Base-by-base conservation (phyloP, 1,140 invertebrate genomes). In the Drosophila simulans region DNA sequence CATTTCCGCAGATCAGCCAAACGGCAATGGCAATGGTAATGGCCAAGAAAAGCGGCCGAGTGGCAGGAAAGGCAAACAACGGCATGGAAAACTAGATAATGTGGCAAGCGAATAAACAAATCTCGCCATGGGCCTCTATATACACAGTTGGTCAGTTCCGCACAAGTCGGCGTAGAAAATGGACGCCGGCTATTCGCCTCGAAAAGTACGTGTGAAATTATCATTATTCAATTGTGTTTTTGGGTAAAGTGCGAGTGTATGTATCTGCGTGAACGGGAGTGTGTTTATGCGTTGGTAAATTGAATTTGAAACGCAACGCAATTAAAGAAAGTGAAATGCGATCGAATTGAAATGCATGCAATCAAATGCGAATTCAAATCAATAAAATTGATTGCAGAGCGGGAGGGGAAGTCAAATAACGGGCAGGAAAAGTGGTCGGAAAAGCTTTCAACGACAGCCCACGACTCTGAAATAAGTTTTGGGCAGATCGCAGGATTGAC, bases 71-170 rank as follows among this genome's bases (percentile, higher is more conserved):
- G 37, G 46, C 37, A 27, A 54, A 40, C 63, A 46, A 68, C 34
- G 11, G 63, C 45, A 43, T 35, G 62, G 39, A 45, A 46, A 57
- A 37, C 53, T 40, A 73, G 75, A 81, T 65, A 81, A 71, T 73
- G 83, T 76, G 74, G 76, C 57, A 68, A 71, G 69, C 65, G 75
- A 86, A 88, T 82, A 82, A 86, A 86, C 59, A 86, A 85, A 75
- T 53, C 78, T 68, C 65, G 58, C 35, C 20, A 20, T 27, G 35
- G 52, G 43, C 25, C 52, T 12, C 45, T 25, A n/a, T 15, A 52
- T 25, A 20, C n/a, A 52, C 13, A 13, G 20, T 43, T 22, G 39
- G 70, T 83, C 80, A 86, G 83, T 86, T 86, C 48, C 75, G 70
- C 79, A 72, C 62, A 88, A 86, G 60, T 78, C 75, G 59, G 82